Conservation (phyloP, 2,888 invertebrate genomes). For the Pyrrhosoma nymphula region DNA sequence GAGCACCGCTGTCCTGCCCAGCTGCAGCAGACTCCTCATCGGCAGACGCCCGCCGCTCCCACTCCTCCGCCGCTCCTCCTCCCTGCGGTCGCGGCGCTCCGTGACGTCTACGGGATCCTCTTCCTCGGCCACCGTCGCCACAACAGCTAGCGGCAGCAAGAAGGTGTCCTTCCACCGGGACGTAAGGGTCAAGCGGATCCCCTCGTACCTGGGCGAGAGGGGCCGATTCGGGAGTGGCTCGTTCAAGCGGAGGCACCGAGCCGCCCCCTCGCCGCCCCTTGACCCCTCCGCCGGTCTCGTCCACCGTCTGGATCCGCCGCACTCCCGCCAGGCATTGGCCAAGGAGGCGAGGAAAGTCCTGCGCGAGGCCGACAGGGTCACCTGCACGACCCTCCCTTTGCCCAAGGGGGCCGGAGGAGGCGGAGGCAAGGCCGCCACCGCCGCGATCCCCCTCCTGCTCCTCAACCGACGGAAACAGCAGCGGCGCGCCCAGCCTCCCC, state of each 20-base stretch:
- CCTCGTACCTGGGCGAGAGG: constrained; percentile 59
- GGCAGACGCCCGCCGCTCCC: constrained; percentile 51
- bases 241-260: constrained; percentile 76
- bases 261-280: constrained; percentile 78
- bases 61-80: constrained; percentile 51
- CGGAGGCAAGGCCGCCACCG: not conserved
- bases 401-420: not conserved
- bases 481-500: constrained; percentile 50
- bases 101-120: constrained; percentile 51
- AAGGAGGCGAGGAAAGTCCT: constrained; percentile 81
- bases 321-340: constrained; percentile 86
- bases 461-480: constrained; percentile 19
- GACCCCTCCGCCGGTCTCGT: constrained; percentile 78
- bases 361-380: constrained; percentile 86
- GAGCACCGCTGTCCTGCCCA: constrained; percentile 51
- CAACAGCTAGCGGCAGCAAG: constrained; percentile 68
- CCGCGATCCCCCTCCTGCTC: constrained; percentile 38
- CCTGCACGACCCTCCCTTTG: constrained; percentile 81
- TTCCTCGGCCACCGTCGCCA: constrained; percentile 66
- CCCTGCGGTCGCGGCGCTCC: constrained; percentile 52
- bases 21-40: constrained; percentile 54
- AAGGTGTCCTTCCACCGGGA: constrained; percentile 93
- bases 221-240: constrained; percentile 57
- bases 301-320: constrained; percentile 82
- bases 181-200: constrained; percentile 92